phyloP scores from a whole-genome alignment of 2,113 vertebrate species.

The Leucosticte australis region DNA sequence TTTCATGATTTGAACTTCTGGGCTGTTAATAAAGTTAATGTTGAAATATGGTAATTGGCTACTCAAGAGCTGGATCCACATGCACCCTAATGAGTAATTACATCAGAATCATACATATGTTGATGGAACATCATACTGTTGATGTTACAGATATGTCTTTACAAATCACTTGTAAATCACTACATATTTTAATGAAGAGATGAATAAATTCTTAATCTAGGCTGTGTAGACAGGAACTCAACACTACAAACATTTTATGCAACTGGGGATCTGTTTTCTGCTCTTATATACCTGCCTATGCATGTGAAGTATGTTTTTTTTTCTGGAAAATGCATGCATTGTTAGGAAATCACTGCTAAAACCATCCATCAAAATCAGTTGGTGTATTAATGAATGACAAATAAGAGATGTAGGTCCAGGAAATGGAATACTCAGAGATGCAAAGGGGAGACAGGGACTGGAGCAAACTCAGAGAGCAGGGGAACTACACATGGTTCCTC shows the following conservation, averaged over 20 bases:
- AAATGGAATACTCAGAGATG: not conserved
- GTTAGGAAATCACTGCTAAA: not conserved
- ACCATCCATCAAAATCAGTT: not conserved
- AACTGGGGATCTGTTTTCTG: not conserved
- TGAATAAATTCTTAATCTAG: not conserved
- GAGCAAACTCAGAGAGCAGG: not conserved
- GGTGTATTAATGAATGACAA: not conserved
- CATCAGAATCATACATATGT: not conserved
- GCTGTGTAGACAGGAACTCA: not conserved
- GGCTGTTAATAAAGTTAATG: not conserved
- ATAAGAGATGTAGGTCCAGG: not conserved
- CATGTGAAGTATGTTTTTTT: not conserved
- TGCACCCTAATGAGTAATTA: not conserved
- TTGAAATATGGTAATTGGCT: not conserved
- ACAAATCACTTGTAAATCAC: constrained; percentile 9
- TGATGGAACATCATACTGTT: not conserved
- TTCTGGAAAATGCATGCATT: not conserved
- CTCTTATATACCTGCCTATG: not conserved
- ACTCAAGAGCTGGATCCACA: not conserved
- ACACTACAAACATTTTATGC: not conserved
- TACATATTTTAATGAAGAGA: not conserved
- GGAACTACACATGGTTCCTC: not conserved
- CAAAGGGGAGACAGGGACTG: accelerated
- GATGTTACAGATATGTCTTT: not conserved
- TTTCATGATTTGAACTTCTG: not conserved